Base-by-base conservation (phyloP, 2,888 invertebrate genomes). In the Halocaridina rubra region DNA sequence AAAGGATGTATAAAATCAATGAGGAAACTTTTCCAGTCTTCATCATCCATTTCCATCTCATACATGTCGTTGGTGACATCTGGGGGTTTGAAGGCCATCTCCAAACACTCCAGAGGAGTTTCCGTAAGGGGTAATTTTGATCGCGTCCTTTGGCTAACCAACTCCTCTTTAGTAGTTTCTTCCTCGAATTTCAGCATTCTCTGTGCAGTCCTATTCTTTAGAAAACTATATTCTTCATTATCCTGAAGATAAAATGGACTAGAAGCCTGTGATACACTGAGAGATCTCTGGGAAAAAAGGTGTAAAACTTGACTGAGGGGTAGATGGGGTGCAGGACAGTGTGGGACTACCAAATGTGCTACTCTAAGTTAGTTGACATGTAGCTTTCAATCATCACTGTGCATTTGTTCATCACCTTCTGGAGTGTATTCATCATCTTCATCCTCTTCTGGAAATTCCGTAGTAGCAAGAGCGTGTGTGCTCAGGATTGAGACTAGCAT, bases 71-170 rank as follows among this genome's bases (percentile, higher is more conserved):
- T 93, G 0, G 95, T 95, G 71, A 96, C 95, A 91, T 98, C 98
- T 0, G 98, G 98, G 0, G 97, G 97, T 19, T 96, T 93, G 91
- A 98, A 97, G 5, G 95, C 94, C 88, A 95, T 95, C 91, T 98
- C 97, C 64, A 98, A 94, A 81, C 94, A 94, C 91, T 97, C 96
- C 88, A 98, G 93, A 1, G 97, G 94, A 0, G 96, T 97, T 89
- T 95, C 93, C 57, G 95, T 95, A 13, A 98, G 92, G 78, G 95
- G 94, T 0, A 96, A 92, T 90, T 98, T 98, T 0, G 98, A 98
- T 8, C 98, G 92, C 0, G 98, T 98, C 78, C 97, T 92, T 33
- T 94, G 93, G 0, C 97, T 96, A 89, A 98, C 97, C 29, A 90
- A 90, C 84, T 90, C 90, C 64, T 86, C n/a, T 5, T 61, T 75